Evolutionary conservation across 2,888 invertebrate genomes (phyloP), one percentile per base, ranked within the genome.

Genomic region (Polydrusus tereticollis): DNA sequence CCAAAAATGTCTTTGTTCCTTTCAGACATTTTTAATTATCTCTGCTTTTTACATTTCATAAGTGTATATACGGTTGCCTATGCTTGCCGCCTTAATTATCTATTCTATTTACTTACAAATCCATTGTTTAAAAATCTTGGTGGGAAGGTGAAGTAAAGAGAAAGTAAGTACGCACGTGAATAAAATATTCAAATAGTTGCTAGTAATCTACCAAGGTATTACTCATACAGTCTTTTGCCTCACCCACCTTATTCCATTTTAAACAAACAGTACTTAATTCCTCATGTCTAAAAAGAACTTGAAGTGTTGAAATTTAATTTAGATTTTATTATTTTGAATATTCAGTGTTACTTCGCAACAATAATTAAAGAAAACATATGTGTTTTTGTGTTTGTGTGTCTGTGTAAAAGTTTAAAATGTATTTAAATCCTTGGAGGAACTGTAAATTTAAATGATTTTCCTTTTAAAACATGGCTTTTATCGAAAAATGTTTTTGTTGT

Each of bases 401-500:
- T 41, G 43, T 16, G 12, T 55, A 38, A 36, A 38, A 23, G 23
- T 16, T 65, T 65, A 64, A 68, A 69, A 73, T 73, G 73, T 55
- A 45, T 57, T 58, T 73, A 55, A 64, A 73, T 52, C 64, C 50
- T 50, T 69, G 73, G 73, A 58, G 73, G 20, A 73, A 73, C 23
- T 70, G 69, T 26, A 73, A 73, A 69, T 73, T 73, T 65, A 70
- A 73, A 73, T 65, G 60, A 67, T 52, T 60, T 68, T 60, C 36
- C 62, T 36, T 59, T 63, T 58, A 75, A 75, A 73, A 74, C 55
- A 86, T 86, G 86, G 86, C 86, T 63, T 78, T 86, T 59, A 79
- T 86, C 67, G 82, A 85, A 74, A 82, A 83, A 62, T 87, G 87
- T 78, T 85, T 85, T 77, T 87, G 86, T 80, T 87, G 87, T 80